Base-by-base conservation (phyloP, 2,113 vertebrate species). In the Aramus guarauna region DNA sequence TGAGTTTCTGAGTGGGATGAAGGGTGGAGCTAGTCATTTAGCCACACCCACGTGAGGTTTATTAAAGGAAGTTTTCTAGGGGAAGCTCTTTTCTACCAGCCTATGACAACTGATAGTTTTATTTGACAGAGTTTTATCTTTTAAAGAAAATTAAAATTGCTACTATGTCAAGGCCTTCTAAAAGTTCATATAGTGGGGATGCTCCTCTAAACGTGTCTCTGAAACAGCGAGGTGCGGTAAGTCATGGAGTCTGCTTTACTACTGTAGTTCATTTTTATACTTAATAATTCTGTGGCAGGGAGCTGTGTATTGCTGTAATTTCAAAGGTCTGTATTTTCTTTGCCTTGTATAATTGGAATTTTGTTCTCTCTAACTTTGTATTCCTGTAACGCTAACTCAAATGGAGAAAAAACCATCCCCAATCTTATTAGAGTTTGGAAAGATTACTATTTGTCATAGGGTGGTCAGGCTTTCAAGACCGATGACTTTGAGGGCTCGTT, bases 201-300 rank as follows among this genome's bases (percentile, higher is more conserved):
- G 29, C 15, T 75, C 45, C 36, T 90, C n/a, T 55, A 37, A 88
- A 72, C 30, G n/a, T 19, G 5, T 53, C 92, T 81, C 64, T 81
- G 78, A 95, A 88, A 15, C 95, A 90, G 15, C 96, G 52, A 79
- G 67, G 81, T 72, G 94, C 69, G 97, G 97, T 97, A 97, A 97
- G 97, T 93, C 18, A 66, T 36, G 24, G 47, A 72, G 5, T 79
- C 29, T 72, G 15, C 30, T 94, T 92, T 82, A 27, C 71, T 90
- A 36, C 34, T 56, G 79, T 26, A 63, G 30, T 58, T 73, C 4
- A 13, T 47, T 64, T 85, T 73, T 59, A 27, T 19, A 24, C 1
- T 1, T 76, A 32, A 15, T 67, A 32, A 11, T 72, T 69, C 30
- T 90, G 29, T 82, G 34, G 16, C 5, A 69, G 24, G 64, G 34